Evolutionary conservation across 2,113 vertebrate genomes (phyloP).

Genomic region (Gambusia holbrooki): DNA sequence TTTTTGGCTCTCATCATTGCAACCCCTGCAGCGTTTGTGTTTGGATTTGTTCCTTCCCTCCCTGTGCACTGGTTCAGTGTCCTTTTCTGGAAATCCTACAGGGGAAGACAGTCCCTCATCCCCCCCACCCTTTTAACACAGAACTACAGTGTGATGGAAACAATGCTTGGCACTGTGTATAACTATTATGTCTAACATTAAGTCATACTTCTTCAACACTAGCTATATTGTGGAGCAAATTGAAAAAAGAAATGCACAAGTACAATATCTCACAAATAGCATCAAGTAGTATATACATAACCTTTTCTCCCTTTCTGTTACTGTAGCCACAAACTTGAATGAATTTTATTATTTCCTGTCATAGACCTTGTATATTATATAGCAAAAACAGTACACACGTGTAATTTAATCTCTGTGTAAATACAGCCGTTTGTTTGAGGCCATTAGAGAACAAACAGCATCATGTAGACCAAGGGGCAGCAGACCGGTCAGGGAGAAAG

Average conservation of each 20-base stretch:
- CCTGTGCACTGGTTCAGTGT: conserved; percentile 32
- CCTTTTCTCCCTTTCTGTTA: neutral
- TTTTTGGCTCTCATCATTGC: neutral
- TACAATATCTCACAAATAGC: neutral
- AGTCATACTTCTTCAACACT: neutral
- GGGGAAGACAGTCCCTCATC: conserved; percentile 5
- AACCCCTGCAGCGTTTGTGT: conserved; percentile 5
- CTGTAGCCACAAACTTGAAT: neutral
- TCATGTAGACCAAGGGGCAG: neutral
- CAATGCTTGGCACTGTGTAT: conserved; percentile 24
- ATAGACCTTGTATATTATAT: neutral
- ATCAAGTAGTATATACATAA: neutral
- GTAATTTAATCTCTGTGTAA: neutral
- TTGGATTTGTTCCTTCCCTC: conserved; percentile 14
- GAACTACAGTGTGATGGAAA: conserved; percentile 48
- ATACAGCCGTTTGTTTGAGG: neutral
- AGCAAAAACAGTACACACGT: neutral
- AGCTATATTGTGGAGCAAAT: neutral
- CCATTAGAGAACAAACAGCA: neutral
- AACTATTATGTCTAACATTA: conserved; percentile 52
- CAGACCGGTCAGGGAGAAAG: neutral
- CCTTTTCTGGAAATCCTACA: conserved; percentile 71
- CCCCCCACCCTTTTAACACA: conserved; percentile 11
- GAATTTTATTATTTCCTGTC: neutral
- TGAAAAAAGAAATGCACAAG: neutral